Conservation (phyloP, 2,888 invertebrate species). For the Pristionchus entomophagus region DNA sequence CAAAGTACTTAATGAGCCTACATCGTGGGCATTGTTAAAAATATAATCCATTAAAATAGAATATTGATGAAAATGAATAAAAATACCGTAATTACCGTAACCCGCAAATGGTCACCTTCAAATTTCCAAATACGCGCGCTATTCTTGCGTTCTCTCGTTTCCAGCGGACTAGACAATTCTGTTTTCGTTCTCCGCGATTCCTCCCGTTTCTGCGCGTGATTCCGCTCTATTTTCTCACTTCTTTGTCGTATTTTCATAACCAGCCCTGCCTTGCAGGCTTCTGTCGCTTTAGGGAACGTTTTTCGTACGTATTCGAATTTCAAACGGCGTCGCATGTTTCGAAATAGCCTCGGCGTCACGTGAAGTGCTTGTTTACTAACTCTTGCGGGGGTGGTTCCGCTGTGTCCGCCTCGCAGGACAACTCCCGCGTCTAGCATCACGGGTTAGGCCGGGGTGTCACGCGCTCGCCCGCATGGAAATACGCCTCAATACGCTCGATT, state of each 20-base stretch:
- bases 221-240: background rate
- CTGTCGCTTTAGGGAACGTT: background rate
- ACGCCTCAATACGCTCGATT: background rate
- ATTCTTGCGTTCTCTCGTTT: background rate
- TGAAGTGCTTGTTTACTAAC: constrained; percentile 38
- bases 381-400: constrained; percentile 29
- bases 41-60: too few species aligned
- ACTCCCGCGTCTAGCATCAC: constrained; percentile 9
- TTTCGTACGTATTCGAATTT: constrained; percentile 3
- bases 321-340: background rate
- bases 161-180: constrained; percentile 21
- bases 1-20: too few species aligned
- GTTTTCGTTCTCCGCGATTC: background rate
- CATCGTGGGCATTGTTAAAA: too few species aligned
- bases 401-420: constrained; percentile 2
- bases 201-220: constrained; percentile 30
- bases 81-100: background rate
- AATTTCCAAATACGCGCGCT: constrained; percentile 1
- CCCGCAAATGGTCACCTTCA: background rate
- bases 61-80: background rate
- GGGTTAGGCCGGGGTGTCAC: background rate
- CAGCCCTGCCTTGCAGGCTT: background rate
- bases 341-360: constrained; percentile 28
- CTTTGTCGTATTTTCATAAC: background rate
- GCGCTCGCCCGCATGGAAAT: background rate